phyloP scores from a whole-genome alignment of 2,113 vertebrate genomes.

The Craseonycteris thonglongyai region DNA sequence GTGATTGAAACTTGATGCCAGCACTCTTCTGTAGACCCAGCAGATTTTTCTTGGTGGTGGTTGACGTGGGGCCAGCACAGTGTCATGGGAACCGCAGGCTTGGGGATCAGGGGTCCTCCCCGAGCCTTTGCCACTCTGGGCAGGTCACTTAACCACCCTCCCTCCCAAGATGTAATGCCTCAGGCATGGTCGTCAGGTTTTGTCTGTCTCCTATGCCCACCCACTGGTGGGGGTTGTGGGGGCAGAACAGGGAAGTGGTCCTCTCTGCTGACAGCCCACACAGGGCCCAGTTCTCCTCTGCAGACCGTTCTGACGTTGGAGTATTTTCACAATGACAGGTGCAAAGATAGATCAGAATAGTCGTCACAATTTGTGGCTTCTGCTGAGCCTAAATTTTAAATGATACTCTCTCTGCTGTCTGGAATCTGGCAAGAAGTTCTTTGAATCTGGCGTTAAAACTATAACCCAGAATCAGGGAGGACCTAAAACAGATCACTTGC shows the following conservation, averaged over 20 bases:
- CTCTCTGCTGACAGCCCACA: not conserved
- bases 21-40: not conserved
- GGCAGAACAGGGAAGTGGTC: not conserved
- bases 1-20: not conserved
- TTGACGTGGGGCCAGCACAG: not conserved
- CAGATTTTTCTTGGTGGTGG: not conserved
- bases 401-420: not conserved
- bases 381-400: not conserved
- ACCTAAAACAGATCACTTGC: not conserved
- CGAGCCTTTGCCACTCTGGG: not conserved
- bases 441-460: not conserved
- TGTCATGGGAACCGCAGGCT: not conserved
- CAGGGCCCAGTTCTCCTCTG: not conserved
- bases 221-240: not conserved
- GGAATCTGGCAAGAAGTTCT: not conserved
- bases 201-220: not conserved
- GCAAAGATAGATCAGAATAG: not conserved
- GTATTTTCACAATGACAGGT: not conserved
- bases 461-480: not conserved
- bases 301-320: rapidly evolving
- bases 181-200: rapidly evolving
- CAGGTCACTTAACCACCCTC: not conserved
- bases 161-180: no score
- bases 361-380: not conserved
- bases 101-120: not conserved